Percentiles rank a stretch among this genome's conserved stretches.
Conservation (phyloP, 2,888 invertebrate genomes). For the Latrodectus hesperus region DNA sequence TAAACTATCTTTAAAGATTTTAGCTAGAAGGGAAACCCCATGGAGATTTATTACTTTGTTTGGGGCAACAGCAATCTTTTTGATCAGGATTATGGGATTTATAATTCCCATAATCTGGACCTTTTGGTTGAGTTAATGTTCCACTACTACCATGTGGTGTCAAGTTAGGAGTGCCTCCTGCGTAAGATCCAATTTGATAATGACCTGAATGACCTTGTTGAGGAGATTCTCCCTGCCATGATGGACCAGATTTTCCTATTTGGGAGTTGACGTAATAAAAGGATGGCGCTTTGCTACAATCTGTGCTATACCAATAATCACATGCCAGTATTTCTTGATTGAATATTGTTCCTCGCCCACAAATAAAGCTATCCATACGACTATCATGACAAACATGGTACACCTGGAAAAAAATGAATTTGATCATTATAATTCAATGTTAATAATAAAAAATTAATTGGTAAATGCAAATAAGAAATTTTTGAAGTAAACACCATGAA, state of each 20-base stretch:
- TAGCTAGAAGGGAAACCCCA: constrained; percentile 46
- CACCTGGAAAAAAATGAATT: constrained; percentile 67
- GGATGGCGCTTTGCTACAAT: constrained; percentile 81
- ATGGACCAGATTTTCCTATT: constrained; percentile 28
- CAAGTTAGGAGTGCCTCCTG: neutral
- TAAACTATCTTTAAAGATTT: neutral
- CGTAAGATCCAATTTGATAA: neutral
- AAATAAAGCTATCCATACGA: constrained; percentile 75
- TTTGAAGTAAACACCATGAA: no score
- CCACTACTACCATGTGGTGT: neutral
- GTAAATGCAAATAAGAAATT: no score
- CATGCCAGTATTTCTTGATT: constrained; percentile 73
- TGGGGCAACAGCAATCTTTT: constrained; percentile 35
- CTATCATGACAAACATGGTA: constrained; percentile 73
- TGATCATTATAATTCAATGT: neutral
- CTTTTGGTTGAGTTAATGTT: neutral
- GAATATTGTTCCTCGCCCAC: constrained; percentile 73
- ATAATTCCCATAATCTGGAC: neutral
- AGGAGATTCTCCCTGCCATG: constrained; percentile 18
- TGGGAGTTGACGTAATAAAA: constrained; percentile 78
- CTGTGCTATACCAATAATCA: constrained; percentile 73
- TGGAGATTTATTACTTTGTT: constrained; percentile 39
- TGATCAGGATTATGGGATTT: neutral
- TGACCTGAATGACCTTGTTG: neutral
- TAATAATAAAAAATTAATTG: no score